Conservation (phyloP, 2,888 invertebrate genomes). For the Pyrocoelia pectoralis region DNA sequence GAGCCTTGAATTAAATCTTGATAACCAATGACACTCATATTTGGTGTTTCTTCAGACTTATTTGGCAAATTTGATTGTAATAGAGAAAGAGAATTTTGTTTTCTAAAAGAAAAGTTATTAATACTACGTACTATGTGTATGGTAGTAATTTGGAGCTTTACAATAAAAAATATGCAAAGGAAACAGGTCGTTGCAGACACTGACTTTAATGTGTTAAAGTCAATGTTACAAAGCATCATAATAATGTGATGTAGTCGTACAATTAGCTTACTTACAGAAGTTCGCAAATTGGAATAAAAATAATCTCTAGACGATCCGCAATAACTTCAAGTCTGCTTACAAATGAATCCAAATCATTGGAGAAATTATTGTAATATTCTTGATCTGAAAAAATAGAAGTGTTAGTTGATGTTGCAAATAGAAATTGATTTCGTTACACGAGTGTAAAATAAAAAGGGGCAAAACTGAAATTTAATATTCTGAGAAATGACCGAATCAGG, state of each 20-base stretch:
- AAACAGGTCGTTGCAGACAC: too few relatives aligned
- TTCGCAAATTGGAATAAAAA: conserved; percentile 44
- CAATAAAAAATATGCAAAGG: too few relatives aligned
- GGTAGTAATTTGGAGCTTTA: too few relatives aligned
- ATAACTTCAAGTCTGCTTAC: conserved; percentile 79
- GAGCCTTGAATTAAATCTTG: conserved; percentile 78
- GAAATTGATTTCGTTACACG: background rate
- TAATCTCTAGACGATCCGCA: conserved; percentile 73
- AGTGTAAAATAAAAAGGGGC: background rate
- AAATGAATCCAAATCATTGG: conserved; percentile 71
- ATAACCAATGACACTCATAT: conserved; percentile 81
- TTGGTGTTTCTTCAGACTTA: background rate
- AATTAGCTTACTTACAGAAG: conserved; percentile 31
- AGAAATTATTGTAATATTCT: conserved; percentile 50
- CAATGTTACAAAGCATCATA: too few relatives aligned
- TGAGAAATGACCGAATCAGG: conserved; percentile 12
- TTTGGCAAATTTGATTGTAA: conserved; percentile 1
- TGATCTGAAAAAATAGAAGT: conserved; percentile 26
- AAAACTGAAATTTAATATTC: background rate
- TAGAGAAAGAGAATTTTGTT: background rate
- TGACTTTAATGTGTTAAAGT: too few relatives aligned
- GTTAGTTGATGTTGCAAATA: too few relatives aligned
- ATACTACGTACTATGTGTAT: too few relatives aligned
- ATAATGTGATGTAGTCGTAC: too few relatives aligned
- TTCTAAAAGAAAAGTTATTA: background rate